Base-by-base conservation (phyloP, 2,888 invertebrate species). In the Heliconius hortense region DNA sequence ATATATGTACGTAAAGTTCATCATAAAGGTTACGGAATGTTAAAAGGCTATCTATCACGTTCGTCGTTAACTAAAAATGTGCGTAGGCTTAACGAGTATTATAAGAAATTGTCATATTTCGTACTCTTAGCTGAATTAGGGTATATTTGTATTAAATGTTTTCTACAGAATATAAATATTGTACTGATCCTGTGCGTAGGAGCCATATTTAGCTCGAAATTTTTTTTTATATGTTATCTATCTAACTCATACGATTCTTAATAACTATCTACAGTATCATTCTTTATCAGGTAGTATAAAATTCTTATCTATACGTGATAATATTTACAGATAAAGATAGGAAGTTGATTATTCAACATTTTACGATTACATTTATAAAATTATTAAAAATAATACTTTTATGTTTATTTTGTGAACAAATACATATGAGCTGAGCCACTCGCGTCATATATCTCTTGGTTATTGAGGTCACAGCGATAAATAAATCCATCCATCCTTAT, bases 401-500 rank as follows among this genome's bases (percentile, higher is more conserved):
- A 24, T 24, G 24, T 11, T 24, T 13, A 39, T 24, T 24, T 59
- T 26, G 2, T 26, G 28, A 64, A 43, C 56, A 35, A 74, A 70
- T 64, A 64, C n/a, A n/a, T 26, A 35, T 59, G 26, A 39, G 56
- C 64, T 15, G 10, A 60, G 28, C 53, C 13, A n/a, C 59, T 69
- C 48, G 28, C 21, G 70, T 70, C 21, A 66, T 66, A 72, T 60
- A 26, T 72, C 72, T 62, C 24, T 74, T 78, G 69, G 74, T 15
- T 79, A 82, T 81, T 79, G 82, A 81, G 82, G 81, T 78, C 81
- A 80, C 68, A 74, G 76, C 77, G 78, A 81, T 82, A 82, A 83
- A 84, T 83, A 81, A 80, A 82, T 82, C 81, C 81, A 81, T 82
- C 83, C 83, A 81, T 82, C 83, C 84, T 82, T 83, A 83, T 82